A percentile compares a stretch with the other conserved stretches of the same genome.
phyloP scores from a whole-genome alignment of 2,888 invertebrate genomes.

The Dasysyrphus albostriatus region DNA sequence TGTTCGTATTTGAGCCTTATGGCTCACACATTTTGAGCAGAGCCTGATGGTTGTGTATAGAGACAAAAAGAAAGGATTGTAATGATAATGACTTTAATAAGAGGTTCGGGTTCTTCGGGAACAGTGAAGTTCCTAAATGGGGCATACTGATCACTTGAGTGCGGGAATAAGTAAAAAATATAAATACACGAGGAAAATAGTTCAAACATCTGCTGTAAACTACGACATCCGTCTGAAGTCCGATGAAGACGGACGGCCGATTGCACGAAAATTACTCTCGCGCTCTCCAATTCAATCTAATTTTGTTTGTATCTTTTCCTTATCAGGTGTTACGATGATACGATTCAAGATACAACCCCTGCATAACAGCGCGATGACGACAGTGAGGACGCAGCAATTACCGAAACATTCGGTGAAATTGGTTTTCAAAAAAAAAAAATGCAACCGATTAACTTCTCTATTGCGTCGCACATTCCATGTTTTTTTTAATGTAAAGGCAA shows the following conservation, averaged over 20 bases:
- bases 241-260: slow-evolving; percentile 12
- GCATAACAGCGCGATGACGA: slow-evolving; percentile 38
- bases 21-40: slow-evolving; percentile 51
- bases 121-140: slow-evolving; percentile 45
- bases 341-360: neutral
- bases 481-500: too few relatives aligned
- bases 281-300: slow-evolving; percentile 59
- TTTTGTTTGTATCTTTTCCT: slow-evolving; percentile 61
- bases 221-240: slow-evolving; percentile 38
- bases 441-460: neutral
- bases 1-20: slow-evolving; percentile 64
- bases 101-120: slow-evolving; percentile 68
- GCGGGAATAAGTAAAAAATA: neutral
- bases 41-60: slow-evolving; percentile 38
- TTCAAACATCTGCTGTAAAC: slow-evolving; percentile 71
- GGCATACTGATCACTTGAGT: slow-evolving; percentile 26
- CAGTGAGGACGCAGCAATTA: slow-evolving; percentile 41
- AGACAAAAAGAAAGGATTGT: slow-evolving; percentile 71
- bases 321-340: slow-evolving; percentile 72
- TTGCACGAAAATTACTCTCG: slow-evolving; percentile 64
- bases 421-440: slow-evolving; percentile 21
- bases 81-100: slow-evolving; percentile 74
- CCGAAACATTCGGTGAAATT: slow-evolving; percentile 55
- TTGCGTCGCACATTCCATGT: neutral
- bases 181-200: slow-evolving; percentile 54